These are phyloP conservation scores for Ornithoptera alexandrae DNA, from an alignment of 2,888 invertebrate species.

Conservation along the genomic window DNA sequence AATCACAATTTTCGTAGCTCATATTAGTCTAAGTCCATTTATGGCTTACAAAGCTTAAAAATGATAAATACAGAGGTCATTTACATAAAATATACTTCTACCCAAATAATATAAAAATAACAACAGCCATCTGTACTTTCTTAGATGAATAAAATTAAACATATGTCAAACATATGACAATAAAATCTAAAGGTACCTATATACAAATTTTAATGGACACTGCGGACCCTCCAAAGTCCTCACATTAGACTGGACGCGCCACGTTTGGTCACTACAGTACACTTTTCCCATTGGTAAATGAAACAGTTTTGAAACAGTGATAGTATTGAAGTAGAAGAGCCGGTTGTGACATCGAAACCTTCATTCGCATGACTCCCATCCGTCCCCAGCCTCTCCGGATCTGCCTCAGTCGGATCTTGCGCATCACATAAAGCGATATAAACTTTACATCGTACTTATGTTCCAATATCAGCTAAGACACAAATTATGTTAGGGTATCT, in stretches of 20 bases:
- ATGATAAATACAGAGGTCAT: slow-evolving; percentile 80
- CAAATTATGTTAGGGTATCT: slow-evolving; percentile 77
- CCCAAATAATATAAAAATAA: slow-evolving; percentile 81
- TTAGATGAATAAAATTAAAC: slow-evolving; percentile 80
- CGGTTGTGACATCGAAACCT: slow-evolving; percentile 37
- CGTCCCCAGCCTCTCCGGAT: slow-evolving; percentile 25
- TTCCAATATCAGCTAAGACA: slow-evolving; percentile 77
- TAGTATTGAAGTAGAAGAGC: slow-evolving; percentile 50
- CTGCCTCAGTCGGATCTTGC: slow-evolving; percentile 46
- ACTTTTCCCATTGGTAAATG: slow-evolving; percentile 50
- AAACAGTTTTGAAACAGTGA: slow-evolving; percentile 42
- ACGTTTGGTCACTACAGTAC: slow-evolving; percentile 67
- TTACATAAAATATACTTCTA: slow-evolving; percentile 80
- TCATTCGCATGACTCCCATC: slow-evolving; percentile 14
- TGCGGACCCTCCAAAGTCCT: slow-evolving; percentile 52
- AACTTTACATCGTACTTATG: slow-evolving; percentile 74
- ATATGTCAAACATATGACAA: slow-evolving; percentile 80
- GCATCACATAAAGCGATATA: slow-evolving; percentile 64
- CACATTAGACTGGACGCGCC: slow-evolving; percentile 68
- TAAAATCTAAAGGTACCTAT: slow-evolving; percentile 77
- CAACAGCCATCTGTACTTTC: slow-evolving; percentile 81
- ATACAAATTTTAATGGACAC: slow-evolving; percentile 70
- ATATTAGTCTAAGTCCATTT: slow-evolving; percentile 72
- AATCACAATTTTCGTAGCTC: slow-evolving; percentile 78
- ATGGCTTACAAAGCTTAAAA: slow-evolving; percentile 77